phyloP scores from a whole-genome alignment of 2,888 invertebrate genomes.

The Eledone cirrhosa region DNA sequence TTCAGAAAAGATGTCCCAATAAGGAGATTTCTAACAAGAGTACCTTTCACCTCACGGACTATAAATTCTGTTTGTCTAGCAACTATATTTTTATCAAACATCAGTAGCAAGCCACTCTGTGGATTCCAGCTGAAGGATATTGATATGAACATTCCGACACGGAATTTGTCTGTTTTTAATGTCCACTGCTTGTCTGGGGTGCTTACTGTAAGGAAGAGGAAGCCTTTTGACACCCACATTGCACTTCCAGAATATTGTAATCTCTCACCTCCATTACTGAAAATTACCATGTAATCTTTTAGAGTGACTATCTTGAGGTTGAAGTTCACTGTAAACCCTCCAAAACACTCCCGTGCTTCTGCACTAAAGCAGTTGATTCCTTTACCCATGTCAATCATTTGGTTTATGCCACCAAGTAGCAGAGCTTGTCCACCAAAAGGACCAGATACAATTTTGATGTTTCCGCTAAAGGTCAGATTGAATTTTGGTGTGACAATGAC shows the following conservation, averaged over 20 bases:
- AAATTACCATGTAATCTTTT: constrained; percentile 37
- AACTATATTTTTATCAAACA: constrained; percentile 39
- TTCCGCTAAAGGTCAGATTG: constrained; percentile 39
- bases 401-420: constrained; percentile 39
- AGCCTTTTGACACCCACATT: constrained; percentile 39
- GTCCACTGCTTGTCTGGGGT: constrained; percentile 44
- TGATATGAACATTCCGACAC: constrained; percentile 36
- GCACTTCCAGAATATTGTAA: constrained; percentile 41
- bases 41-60: constrained; percentile 28
- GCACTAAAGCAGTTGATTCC: constrained; percentile 35
- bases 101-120: constrained; percentile 41
- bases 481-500: constrained; percentile 37
- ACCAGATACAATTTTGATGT: constrained; percentile 34
- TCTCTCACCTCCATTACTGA: constrained; percentile 44
- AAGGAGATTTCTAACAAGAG: background rate
- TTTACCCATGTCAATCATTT: constrained; percentile 39
- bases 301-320: constrained; percentile 38
- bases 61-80: constrained; percentile 40
- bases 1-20: constrained; percentile 30
- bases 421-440: constrained; percentile 33
- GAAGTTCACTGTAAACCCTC: constrained; percentile 44
- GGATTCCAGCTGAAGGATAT: constrained; percentile 46
- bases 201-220: constrained; percentile 36
- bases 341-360: constrained; percentile 38
- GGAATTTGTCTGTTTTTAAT: constrained; percentile 36